Evolutionary conservation across 2,113 vertebrate species (phyloP).

Genomic region (Leptodactylus fuscus): DNA sequence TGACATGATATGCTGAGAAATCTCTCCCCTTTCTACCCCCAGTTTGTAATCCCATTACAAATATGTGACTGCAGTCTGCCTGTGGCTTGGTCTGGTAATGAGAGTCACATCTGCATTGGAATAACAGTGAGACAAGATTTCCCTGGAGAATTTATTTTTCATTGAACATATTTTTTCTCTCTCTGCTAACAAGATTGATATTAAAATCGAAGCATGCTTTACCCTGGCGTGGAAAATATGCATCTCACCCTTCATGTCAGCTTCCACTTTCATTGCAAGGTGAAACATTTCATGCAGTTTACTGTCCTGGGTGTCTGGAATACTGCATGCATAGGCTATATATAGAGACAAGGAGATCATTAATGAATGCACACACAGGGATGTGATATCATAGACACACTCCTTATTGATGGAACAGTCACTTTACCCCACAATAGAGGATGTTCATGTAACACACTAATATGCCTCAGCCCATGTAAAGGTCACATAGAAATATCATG

Average conservation of each 20-base stretch:
- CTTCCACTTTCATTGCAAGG: neutral
- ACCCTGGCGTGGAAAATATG: rapidly evolving
- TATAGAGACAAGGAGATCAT: constrained; percentile 36
- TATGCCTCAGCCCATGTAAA: neutral
- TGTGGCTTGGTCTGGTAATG: neutral
- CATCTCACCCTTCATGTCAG: neutral
- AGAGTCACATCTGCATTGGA: constrained; percentile 55
- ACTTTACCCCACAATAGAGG: neutral
- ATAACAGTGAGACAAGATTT: neutral
- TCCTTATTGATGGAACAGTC: neutral
- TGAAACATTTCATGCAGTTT: constrained; percentile 21
- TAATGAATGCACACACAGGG: constrained; percentile 46
- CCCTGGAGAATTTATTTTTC: neutral
- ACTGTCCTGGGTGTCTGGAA: neutral
- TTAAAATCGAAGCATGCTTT: constrained; percentile 32
- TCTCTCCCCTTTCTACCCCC: neutral
- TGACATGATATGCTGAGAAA: constrained; percentile 1
- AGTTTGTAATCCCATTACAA: constrained; percentile 24
- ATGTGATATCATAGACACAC: neutral
- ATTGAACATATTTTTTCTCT: constrained; percentile 25
- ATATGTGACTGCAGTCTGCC: constrained; percentile 14
- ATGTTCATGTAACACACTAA: neutral
- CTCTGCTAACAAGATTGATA: constrained; percentile 47
- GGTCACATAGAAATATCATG: constrained; percentile 5
- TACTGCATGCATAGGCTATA: constrained; percentile 28